Conservation (phyloP, 2,797 vertebrate species). For the Notolabrus celidotus region DNA sequence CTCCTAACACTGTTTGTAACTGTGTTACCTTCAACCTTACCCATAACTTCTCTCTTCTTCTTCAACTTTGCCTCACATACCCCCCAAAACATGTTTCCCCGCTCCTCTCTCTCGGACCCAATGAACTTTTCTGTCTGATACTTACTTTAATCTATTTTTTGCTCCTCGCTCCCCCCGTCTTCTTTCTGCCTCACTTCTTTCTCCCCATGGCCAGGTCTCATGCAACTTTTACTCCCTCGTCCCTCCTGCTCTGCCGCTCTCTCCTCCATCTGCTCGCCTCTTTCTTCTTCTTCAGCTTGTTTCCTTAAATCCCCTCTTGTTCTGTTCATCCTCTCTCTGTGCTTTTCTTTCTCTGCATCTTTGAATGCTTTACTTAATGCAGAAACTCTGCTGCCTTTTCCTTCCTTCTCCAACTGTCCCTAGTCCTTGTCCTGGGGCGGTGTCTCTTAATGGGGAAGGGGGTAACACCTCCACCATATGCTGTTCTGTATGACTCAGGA, state of each 20-base stretch:
- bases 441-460: constrained; percentile 42
- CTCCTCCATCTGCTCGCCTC: constrained; percentile 71
- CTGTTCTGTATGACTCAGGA: constrained; percentile 57
- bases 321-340: not conserved
- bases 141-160: constrained; percentile 78
- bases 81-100: not conserved
- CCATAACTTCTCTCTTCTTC: constrained; percentile 34
- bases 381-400: constrained; percentile 2
- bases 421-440: constrained; percentile 32
- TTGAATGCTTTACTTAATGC: constrained; percentile 6
- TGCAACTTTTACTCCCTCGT: constrained; percentile 81
- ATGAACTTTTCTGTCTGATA: constrained; percentile 68
- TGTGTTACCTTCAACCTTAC: constrained; percentile 32
- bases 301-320: constrained; percentile 34
- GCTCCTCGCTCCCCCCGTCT: constrained; percentile 46
- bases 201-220: constrained; percentile 77
- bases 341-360: constrained; percentile 29
- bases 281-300: constrained; percentile 38
- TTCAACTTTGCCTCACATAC: constrained; percentile 24
- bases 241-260: constrained; percentile 53
- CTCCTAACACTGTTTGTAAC: constrained; percentile 11
- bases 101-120: constrained; percentile 33
- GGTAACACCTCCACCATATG: constrained; percentile 47
- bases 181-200: constrained; percentile 77
- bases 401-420: constrained; percentile 14